Evolutionary conservation across 2,888 invertebrate genomes (phyloP).

Genomic region (Xanthia icteritia): DNA sequence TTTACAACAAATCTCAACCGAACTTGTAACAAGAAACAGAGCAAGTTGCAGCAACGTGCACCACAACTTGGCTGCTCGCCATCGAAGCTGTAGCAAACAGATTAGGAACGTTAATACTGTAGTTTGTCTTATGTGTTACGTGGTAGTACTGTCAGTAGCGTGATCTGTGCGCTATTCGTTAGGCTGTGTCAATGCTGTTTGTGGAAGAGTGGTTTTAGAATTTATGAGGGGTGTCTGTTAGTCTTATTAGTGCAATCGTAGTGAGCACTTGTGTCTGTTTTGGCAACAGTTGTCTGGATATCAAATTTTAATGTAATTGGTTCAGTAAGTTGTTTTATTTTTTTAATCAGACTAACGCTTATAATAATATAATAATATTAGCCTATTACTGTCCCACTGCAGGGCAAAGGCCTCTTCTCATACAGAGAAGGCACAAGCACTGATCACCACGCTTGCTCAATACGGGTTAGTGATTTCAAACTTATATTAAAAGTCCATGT

Average conservation of each 20-base stretch:
- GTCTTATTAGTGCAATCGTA: constrained; percentile 9
- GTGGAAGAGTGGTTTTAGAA: constrained; percentile 4
- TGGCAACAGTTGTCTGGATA: background rate
- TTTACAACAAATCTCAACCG: background rate
- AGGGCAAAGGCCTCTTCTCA: no score
- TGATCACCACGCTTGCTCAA: no score
- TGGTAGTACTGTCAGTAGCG: constrained; percentile 43
- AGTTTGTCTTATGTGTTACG: constrained; percentile 70
- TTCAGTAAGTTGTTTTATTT: background rate
- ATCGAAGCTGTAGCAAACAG: constrained; percentile 74
- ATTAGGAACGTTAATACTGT: constrained; percentile 76
- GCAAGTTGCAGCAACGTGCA: constrained; percentile 72
- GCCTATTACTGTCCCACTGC: no score
- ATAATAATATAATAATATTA: no score
- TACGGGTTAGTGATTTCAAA: no score
- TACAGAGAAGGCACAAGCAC: no score
- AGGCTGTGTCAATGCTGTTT: constrained; percentile 1
- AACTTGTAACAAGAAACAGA: constrained; percentile 56
- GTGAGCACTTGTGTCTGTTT: background rate
- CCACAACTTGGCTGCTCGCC: constrained; percentile 75
- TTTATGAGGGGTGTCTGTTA: background rate
- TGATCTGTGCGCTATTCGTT: constrained; percentile 27
- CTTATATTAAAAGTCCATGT: no score
- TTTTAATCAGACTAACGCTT: no score
- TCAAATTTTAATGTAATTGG: background rate